Base-by-base conservation (phyloP, 2,797 vertebrate species). In the Podarcis lilfordi region DNA sequence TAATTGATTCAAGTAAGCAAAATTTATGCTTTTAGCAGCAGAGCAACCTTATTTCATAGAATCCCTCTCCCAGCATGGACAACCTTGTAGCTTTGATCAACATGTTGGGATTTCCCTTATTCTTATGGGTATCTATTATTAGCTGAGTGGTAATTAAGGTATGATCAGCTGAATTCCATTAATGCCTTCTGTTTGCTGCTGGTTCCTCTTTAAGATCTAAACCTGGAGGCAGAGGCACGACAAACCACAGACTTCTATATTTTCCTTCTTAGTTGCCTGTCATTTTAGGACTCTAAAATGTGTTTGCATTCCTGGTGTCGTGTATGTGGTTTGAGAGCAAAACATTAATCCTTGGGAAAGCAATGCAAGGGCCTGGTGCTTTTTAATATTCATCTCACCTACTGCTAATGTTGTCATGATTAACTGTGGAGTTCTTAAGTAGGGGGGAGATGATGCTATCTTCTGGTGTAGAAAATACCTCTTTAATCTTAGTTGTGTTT, bases 361-460 rank as follows among this genome's bases (percentile, higher is more conserved):
- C 4, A 13, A 89, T 76, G 86, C 78, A 68, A 80, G 69, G 25
- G 82, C 86, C 82, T 90, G 61, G 45, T 80, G 86, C 84, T 87
- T 90, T 89, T 95, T 89, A 92, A 80, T 77, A 85, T 72, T 80
- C 76, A 0, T 86, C 88, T 91, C 88, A 13, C 89, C 87, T 88
- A 85, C 37, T 85, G 13, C 68, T 15, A 90, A 43, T 87, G 91
- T 90, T 90, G 72, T 61, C 23, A 32, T 84, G 90, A 93, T 90
- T 83, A 89, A 90, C 83, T 79, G 86, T 59, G 27, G 91, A 92
- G 90, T 79, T 88, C 23, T 75, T 85, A 93, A 13, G 29, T 87
- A 37, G 84, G 84, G 19, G 35, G 87, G 87, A 76, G 68, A 32
- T 35, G 75, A 80, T 11, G 27, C 71, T 71, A 88, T 90, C 89